Conservation (phyloP, 2,113 vertebrate species). For the Accipiter virgatus region DNA sequence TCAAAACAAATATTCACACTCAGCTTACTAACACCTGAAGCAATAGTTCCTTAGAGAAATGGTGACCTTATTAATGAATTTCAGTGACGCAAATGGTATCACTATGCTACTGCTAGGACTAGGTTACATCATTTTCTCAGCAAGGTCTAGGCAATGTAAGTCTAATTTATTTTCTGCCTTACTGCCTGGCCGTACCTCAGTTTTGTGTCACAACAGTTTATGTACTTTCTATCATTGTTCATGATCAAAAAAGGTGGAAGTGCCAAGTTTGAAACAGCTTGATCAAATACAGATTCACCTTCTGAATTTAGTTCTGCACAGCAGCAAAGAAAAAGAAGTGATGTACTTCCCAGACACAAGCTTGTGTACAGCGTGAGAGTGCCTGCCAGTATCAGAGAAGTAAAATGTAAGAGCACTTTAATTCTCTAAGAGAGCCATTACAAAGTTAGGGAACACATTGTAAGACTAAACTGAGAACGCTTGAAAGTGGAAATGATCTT, state of each 20-base stretch:
- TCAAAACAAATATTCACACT: conserved; percentile 1
- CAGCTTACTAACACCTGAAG: background rate
- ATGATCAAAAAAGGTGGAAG: background rate
- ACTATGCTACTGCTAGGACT: background rate
- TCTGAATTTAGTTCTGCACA: background rate
- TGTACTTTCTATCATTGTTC: background rate
- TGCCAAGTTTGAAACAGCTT: background rate
- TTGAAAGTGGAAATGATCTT: conserved; percentile 22
- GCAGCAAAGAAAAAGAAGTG: background rate
- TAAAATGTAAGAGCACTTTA: conserved; percentile 15
- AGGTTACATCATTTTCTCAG: background rate
- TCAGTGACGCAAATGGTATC: background rate
- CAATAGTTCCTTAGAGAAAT: background rate
- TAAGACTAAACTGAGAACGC: background rate
- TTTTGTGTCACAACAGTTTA: background rate
- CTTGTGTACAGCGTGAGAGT: background rate
- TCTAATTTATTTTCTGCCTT: background rate
- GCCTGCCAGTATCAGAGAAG: background rate
- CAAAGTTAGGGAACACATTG: background rate
- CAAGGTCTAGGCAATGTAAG: background rate
- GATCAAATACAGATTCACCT: background rate
- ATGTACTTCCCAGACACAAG: background rate
- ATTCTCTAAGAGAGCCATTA: background rate
- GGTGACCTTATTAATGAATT: conserved; percentile 9
- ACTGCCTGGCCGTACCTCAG: background rate